Evolutionary conservation across 2,888 invertebrate genomes (phyloP).

Genomic region (Glyphotaelius pellucidus): DNA sequence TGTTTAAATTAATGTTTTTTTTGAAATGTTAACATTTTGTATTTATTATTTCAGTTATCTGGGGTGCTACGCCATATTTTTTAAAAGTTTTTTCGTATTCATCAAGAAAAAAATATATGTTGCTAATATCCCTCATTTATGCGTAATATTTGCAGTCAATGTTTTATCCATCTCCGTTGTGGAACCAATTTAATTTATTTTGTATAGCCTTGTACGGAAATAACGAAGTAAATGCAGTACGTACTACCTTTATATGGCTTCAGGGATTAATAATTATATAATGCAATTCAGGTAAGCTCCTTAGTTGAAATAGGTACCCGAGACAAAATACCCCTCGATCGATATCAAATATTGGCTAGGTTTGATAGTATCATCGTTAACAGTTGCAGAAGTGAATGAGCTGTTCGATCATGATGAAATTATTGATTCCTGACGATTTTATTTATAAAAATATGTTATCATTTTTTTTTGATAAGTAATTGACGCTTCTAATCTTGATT

Average conservation of each 20-base stretch:
- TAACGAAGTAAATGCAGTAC: not conserved
- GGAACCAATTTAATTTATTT: not conserved
- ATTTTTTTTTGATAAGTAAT: too few species aligned
- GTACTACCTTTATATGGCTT: not conserved
- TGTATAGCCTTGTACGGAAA: not conserved
- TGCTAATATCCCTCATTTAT: not conserved
- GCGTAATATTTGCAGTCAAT: not conserved
- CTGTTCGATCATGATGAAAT: not conserved
- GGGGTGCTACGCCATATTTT: not conserved
- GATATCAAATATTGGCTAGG: not conserved
- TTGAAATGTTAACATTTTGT: too few species aligned
- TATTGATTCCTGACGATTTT: too few species aligned
- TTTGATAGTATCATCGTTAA: not conserved
- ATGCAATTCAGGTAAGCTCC: not conserved
- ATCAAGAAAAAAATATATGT: too few species aligned
- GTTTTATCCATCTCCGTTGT: not conserved
- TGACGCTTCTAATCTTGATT: too few species aligned
- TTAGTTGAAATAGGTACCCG: not conserved
- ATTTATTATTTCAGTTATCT: not conserved
- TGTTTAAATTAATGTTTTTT: too few species aligned
- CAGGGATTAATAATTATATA: not conserved
- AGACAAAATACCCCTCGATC: not conserved
- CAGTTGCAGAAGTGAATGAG: not conserved
- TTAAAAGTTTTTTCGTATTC: too few species aligned
- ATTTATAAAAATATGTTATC: too few species aligned